phyloP scores from a whole-genome alignment of 2,797 vertebrate genomes.

The Melanotaenia trifasciata region DNA sequence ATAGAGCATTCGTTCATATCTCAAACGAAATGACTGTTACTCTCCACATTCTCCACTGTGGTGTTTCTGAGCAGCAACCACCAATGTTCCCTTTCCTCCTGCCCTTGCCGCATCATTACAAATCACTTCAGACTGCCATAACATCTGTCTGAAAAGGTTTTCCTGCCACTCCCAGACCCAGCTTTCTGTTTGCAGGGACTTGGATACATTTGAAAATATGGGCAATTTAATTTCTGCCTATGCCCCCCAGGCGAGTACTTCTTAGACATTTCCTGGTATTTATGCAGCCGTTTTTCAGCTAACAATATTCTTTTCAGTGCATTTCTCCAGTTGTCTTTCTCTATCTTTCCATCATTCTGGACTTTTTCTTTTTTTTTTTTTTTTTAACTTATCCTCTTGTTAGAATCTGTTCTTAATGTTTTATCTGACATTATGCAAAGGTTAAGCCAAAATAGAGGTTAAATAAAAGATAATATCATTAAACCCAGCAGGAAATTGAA shows the following conservation, averaged over 20 bases:
- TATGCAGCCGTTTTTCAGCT: conserved; percentile 14
- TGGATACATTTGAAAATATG: conserved; percentile 24
- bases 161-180: conserved; percentile 2
- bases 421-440: conserved; percentile 46
- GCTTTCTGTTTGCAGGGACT: conserved; percentile 12
- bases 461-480: conserved; percentile 58
- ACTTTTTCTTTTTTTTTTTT: conserved; percentile 10
- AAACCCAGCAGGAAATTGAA: conserved; percentile 64
- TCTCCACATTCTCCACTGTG: neutral
- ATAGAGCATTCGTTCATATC: neutral
- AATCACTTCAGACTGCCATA: conserved; percentile 36
- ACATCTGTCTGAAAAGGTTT: conserved; percentile 21
- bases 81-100: conserved; percentile 9
- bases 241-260: conserved; percentile 15
- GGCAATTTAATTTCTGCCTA: conserved; percentile 32
- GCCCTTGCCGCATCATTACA: conserved; percentile 30
- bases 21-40: neutral
- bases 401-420: conserved; percentile 25
- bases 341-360: neutral
- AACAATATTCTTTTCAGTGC: neutral
- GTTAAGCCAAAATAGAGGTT: conserved; percentile 52
- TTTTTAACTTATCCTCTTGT: neutral
- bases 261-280: neutral
- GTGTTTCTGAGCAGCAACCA: conserved; percentile 6
- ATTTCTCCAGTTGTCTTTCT: neutral